phyloP scores from a whole-genome alignment of 2,797 vertebrate species.

The Anabacerthia variegaticeps region DNA sequence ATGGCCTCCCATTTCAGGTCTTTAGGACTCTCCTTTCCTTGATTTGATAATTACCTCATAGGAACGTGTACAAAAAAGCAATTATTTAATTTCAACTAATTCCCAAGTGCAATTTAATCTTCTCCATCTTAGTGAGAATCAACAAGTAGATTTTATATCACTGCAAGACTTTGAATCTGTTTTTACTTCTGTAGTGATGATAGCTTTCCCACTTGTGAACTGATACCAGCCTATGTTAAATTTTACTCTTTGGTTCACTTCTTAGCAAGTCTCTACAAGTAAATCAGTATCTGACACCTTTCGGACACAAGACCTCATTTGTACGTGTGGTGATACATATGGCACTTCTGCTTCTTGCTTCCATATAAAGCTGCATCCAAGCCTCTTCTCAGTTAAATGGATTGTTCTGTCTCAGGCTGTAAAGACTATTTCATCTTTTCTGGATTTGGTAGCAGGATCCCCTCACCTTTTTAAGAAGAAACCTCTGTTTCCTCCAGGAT shows the following conservation, averaged over 20 bases:
- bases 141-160: neutral
- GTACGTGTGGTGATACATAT: neutral
- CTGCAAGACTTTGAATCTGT: neutral
- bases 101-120: neutral
- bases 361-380: neutral
- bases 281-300: neutral
- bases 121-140: neutral
- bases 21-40: neutral
- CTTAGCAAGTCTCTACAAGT: neutral
- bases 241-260: neutral
- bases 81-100: neutral
- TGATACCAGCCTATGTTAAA: neutral
- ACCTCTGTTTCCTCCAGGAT: rapidly evolving
- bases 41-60: neutral
- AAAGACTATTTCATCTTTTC: neutral
- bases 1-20: neutral
- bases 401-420: neutral
- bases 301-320: neutral
- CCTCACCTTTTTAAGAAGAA: neutral
- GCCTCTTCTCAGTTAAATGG: neutral
- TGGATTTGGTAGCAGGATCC: neutral
- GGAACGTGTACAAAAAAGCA: neutral
- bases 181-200: neutral
- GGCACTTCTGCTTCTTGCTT: neutral
- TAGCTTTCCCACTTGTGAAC: neutral